These are phyloP conservation scores for Pachycephus smyrnensis DNA, from an alignment of 2,888 invertebrate genomes.

Conservation along the genomic window DNA sequence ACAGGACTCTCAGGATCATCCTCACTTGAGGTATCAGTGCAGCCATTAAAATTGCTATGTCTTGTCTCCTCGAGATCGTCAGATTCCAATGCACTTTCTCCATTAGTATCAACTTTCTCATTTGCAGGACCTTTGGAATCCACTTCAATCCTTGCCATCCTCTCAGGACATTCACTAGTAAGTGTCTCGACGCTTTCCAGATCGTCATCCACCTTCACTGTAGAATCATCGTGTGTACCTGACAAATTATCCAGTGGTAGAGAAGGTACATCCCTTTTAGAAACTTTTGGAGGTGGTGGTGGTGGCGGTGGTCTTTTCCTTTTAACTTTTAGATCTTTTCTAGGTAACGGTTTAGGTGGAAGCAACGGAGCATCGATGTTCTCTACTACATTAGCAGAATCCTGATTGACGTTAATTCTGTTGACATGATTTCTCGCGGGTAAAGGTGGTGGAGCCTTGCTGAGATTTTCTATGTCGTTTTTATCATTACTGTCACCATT, in stretches of 20 bases:
- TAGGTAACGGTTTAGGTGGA: constrained; percentile 64
- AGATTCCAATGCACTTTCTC: constrained; percentile 69
- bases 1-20: neutral
- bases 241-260: constrained; percentile 28
- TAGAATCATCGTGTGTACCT: neutral
- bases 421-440: constrained; percentile 56
- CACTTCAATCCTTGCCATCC: constrained; percentile 5
- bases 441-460: constrained; percentile 36
- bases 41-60: too few relatives aligned
- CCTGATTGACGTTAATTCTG: constrained; percentile 51
- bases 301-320: constrained; percentile 65
- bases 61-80: constrained; percentile 28
- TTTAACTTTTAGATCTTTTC: constrained; percentile 58
- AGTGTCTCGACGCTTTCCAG: constrained; percentile 14
- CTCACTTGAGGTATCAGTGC: too few relatives aligned
- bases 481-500: constrained; percentile 37
- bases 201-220: neutral
- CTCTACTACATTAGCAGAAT: neutral
- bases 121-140: constrained; percentile 12
- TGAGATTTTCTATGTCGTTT: neutral
- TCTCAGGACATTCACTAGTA: constrained; percentile 16
- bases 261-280: constrained; percentile 43
- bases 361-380: constrained; percentile 41
- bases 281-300: constrained; percentile 56
- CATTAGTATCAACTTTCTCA: constrained; percentile 57